Conservation (phyloP, 2,797 vertebrate species). For the Craterocephalus amniculus region DNA sequence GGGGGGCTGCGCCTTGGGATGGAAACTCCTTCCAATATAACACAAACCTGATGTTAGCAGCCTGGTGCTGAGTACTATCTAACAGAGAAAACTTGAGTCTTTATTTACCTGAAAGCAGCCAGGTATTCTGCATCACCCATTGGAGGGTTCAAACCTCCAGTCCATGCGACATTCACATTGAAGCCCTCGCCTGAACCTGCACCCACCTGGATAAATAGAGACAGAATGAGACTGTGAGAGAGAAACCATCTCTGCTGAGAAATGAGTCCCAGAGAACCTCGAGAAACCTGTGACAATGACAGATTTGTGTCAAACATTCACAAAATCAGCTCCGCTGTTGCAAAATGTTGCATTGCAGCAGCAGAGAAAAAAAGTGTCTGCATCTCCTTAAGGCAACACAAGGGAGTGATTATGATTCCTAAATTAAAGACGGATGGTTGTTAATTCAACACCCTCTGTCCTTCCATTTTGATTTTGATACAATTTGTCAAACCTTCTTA, state of each 20-base stretch:
- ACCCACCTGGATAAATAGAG: constrained; percentile 76
- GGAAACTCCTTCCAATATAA: not conserved
- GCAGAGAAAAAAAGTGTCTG: constrained; percentile 44
- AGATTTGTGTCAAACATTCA: constrained; percentile 59
- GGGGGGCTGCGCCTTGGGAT: not conserved
- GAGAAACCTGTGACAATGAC: constrained; percentile 53
- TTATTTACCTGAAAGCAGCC: constrained; percentile 91
- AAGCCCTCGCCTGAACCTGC: constrained; percentile 86
- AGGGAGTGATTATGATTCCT: constrained; percentile 73
- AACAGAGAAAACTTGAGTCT: not conserved
- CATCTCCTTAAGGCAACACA: constrained; percentile 60
- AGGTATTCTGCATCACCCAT: constrained; percentile 95
- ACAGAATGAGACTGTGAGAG: not conserved
- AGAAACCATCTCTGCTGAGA: constrained; percentile 24
- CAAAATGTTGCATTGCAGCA: constrained; percentile 59
- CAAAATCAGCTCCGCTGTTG: constrained; percentile 57
- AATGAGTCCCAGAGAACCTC: constrained; percentile 50
- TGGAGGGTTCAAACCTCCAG: constrained; percentile 87
- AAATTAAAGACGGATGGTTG: constrained; percentile 75
- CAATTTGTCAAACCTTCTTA: constrained; percentile 70
- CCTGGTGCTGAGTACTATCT: not conserved
- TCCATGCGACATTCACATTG: constrained; percentile 93
- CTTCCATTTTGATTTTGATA: constrained; percentile 71
- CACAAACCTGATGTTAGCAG: not conserved
- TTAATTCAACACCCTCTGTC: constrained; percentile 74